These are phyloP conservation scores for Percopsis transmontana DNA, from an alignment of 2,113 vertebrate species.

Conservation along the genomic window DNA sequence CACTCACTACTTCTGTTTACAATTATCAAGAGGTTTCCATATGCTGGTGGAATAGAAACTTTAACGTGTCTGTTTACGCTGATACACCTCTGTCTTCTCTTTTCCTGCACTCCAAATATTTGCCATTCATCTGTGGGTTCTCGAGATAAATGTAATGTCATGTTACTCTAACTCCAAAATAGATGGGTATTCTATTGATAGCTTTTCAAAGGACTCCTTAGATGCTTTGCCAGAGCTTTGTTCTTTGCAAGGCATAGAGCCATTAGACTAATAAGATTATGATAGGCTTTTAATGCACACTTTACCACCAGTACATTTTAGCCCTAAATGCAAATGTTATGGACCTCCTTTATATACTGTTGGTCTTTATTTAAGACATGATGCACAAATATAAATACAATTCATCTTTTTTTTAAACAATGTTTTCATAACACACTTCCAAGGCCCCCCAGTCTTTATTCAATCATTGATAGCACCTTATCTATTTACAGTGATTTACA, in stretches of 20 bases:
- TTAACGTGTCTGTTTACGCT: constrained; percentile 36
- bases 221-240: not conserved
- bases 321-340: constrained; percentile 21
- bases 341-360: constrained; percentile 23
- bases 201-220: not conserved
- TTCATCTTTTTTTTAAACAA: constrained; percentile 32
- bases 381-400: constrained; percentile 62
- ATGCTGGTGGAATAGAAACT: constrained; percentile 43
- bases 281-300: not conserved
- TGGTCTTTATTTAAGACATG: constrained; percentile 32
- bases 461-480: constrained; percentile 25
- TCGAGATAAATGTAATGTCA: not conserved
- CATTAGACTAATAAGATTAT: constrained; percentile 5
- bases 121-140: not conserved
- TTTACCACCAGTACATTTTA: constrained; percentile 5
- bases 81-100: constrained; percentile 13
- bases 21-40: constrained; percentile 61
- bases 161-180: too few species aligned
- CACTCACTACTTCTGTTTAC: constrained; percentile 60
- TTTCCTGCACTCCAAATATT: not conserved
- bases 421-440: constrained; percentile 22
- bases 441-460: constrained; percentile 9
- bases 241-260: constrained; percentile 4
- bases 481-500: constrained; percentile 3
- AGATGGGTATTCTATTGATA: too few species aligned